Evolutionary conservation across 2,113 vertebrate genomes (phyloP), one percentile per base, ranked within the genome.

Genomic region (Blennius ocellaris): DNA sequence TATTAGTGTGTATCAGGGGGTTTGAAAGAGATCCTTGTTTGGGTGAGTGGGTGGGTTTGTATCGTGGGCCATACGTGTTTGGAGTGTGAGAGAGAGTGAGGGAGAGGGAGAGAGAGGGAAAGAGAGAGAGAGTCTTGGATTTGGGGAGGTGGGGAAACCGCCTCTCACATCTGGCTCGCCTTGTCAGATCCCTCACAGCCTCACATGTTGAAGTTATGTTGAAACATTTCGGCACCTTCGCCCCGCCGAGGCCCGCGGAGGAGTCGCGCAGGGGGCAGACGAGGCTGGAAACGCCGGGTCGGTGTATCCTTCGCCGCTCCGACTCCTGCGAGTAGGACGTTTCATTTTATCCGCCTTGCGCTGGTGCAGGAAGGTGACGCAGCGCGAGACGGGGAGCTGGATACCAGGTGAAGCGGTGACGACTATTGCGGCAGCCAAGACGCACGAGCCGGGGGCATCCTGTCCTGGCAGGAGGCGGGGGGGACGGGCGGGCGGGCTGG

Each of bases 361-460:
- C 77, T 79, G 78, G 54, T 85, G 89, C 83, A 87, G 87, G 80
- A 70, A 68, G 79, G 92, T 92, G 93, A 93, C 92, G 92, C 91
- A 94, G 85, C 84, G 82, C 67, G 11, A 15, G 49, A 16, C 72
- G 60, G 14, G 49, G 74, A 56, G 75, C 76, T 55, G 40, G 17
- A 7, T 30, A 70, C 81, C 89, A 86, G 90, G 84, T 90, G 91
- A 71, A 92, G 90, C 60, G 76, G 84, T 85, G 90, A 91, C 93
- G 90, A 86, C 57, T 60, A 74, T 76, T 93, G 92, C 93, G 82
- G 89, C 83, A 87, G 80, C 63, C 40, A 30, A 49, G 79, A 64
- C 69, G 36, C 65, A 78, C 79, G 56, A 48, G 80, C 78, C 69
- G 54, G 73, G 40, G 45, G 72, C 78, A 54, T 70, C n/a, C 47